Base-by-base conservation (phyloP, 2,797 vertebrate genomes). In the Kryptopterus vitreolus region DNA sequence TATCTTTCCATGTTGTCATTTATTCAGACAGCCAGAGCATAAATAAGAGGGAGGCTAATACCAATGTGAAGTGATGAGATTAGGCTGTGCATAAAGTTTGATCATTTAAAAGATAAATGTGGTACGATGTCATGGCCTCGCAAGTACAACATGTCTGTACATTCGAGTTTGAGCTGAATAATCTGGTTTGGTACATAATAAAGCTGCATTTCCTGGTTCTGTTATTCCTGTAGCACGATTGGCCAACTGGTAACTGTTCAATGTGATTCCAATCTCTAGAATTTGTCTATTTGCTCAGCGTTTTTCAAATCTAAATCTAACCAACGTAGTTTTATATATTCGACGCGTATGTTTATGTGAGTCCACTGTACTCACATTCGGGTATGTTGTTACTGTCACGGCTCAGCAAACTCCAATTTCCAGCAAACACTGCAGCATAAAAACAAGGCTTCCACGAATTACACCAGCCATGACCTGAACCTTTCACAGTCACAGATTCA, bases 71-170 rank as follows among this genome's bases (percentile, higher is more conserved):
- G 84, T 24, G 77, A 80, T 79, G 82, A 83, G 84, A 87, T 78
- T 81, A 86, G 84, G 52, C 29, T 15, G 81, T 81, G 80, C 70
- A 77, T 82, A 84, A 79, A 55, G 81, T 83, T 81, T 86, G 81
- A 89, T 88, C 89, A 90, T 87, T 83, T 78, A 85, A 86, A 87
- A 81, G 61, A 84, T 88, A 90, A 89, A 72, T 81, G 85, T 78
- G 46, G 80, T 5, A 78, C 90, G 88, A 90, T 90, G 88, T 90
- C 88, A 87, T 79, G 81, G 81, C 84, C 20, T 71, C 18, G 20
- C 18, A 46, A 70, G 69, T 33, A 2, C 57, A n/a, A 59, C 59
- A 58, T 80, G 75, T 63, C 63, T 52, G 26, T 50, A 53, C 22
- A 20, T 59, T 65, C 53, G 68, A 72, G 77, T 78, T 59, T 33